Evolutionary conservation across 2,113 vertebrate species (phyloP).

Genomic region (Suncus etruscus): DNA sequence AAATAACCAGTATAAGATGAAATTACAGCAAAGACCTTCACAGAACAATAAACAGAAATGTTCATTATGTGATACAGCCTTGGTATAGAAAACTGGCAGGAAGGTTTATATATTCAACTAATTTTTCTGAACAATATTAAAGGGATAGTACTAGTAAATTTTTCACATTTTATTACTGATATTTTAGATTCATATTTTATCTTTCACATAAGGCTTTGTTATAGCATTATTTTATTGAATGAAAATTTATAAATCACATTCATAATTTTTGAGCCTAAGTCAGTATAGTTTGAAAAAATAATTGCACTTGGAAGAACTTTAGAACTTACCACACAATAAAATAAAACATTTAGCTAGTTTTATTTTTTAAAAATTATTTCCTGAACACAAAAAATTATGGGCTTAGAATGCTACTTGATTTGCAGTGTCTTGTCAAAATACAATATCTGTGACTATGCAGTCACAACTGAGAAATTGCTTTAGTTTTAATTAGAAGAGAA

Average conservation of each 20-base stretch:
- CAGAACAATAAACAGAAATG: slow-evolving; percentile 44
- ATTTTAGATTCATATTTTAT: slow-evolving; percentile 60
- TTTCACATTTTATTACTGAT: slow-evolving; percentile 20
- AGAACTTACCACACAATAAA: slow-evolving; percentile 42
- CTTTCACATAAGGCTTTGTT: slow-evolving; percentile 42
- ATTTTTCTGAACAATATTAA: slow-evolving; percentile 35
- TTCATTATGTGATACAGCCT: not conserved
- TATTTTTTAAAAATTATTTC: slow-evolving; percentile 63
- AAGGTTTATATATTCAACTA: slow-evolving; percentile 55
- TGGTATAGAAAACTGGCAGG: slow-evolving; percentile 18
- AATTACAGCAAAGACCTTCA: not conserved
- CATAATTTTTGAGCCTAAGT: slow-evolving; percentile 45
- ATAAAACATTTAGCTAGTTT: slow-evolving; percentile 66
- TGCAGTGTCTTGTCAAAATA: slow-evolving; percentile 28
- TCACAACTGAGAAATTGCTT: slow-evolving; percentile 34
- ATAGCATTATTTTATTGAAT: slow-evolving; percentile 49
- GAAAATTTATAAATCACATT: slow-evolving; percentile 60
- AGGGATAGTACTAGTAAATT: not conserved
- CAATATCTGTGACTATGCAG: slow-evolving; percentile 10
- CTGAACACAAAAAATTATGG: slow-evolving; percentile 37
- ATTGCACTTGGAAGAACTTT: slow-evolving; percentile 46
- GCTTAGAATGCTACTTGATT: slow-evolving; percentile 47
- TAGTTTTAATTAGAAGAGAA: slow-evolving; percentile 63
- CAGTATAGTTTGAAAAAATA: slow-evolving; percentile 51
- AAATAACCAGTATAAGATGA: slow-evolving; percentile 57